Conservation (phyloP, 2,797 vertebrate species). For the Glyptemys insculpta region DNA sequence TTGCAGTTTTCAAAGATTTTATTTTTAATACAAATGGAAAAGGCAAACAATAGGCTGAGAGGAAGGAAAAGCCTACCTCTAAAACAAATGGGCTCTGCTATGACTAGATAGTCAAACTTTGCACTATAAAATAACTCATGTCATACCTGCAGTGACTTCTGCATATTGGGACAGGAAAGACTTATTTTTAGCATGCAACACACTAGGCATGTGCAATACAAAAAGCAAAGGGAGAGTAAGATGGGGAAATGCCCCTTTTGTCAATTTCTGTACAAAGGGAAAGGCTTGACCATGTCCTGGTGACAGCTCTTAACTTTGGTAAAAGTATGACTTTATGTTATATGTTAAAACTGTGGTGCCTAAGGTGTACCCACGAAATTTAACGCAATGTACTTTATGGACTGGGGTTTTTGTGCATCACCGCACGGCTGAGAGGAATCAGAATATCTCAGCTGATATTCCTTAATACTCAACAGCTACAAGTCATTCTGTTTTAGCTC, state of each 20-base stretch:
- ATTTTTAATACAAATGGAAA: constrained; percentile 70
- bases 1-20: constrained; percentile 64
- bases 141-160: constrained; percentile 34
- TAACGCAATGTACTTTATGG: neutral
- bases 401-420: neutral
- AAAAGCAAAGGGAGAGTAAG: constrained; percentile 9
- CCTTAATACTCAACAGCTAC: constrained; percentile 2
- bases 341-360: neutral
- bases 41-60: constrained; percentile 66
- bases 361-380: neutral
- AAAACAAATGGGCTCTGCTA: constrained; percentile 9
- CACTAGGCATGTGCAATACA: neutral
- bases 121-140: constrained; percentile 40
- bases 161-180: constrained; percentile 57
- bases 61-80: constrained; percentile 59
- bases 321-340: neutral
- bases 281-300: neutral
- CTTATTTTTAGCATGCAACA: constrained; percentile 44
- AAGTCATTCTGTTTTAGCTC: neutral
- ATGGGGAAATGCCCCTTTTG: neutral
- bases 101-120: constrained; percentile 35
- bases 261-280: neutral
- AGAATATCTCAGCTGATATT: neutral
- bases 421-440: neutral
- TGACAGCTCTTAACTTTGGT: neutral